Conservation (phyloP, 2,888 invertebrate species). For the Automeris io region DNA sequence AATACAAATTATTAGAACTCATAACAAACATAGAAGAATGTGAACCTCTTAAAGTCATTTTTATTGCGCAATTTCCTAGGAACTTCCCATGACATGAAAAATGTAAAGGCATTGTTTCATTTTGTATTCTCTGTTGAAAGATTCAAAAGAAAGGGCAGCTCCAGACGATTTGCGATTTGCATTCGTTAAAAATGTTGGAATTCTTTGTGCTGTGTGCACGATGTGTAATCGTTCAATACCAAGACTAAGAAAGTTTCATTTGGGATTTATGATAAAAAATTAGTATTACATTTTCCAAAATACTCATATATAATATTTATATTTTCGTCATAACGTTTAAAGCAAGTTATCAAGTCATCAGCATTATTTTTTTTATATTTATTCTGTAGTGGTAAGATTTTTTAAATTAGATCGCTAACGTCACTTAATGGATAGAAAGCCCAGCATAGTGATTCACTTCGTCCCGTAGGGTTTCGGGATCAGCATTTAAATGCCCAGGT, state of each 20-base stretch:
- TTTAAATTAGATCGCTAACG: too few species aligned
- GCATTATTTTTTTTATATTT: too few species aligned
- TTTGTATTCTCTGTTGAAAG: constrained; percentile 60
- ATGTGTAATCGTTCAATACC: constrained; percentile 51
- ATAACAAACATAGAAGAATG: not conserved
- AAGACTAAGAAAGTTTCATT: constrained; percentile 4
- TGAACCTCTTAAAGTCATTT: constrained; percentile 6
- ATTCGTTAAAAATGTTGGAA: constrained; percentile 73
- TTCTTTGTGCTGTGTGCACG: constrained; percentile 66
- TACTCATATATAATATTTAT: too few species aligned
- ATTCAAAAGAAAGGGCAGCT: constrained; percentile 63
- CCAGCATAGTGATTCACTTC: too few species aligned
- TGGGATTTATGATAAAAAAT: too few species aligned
- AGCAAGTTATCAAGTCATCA: too few species aligned
- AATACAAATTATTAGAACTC: not conserved
- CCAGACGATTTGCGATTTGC: constrained; percentile 75
- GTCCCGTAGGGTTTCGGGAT: too few species aligned
- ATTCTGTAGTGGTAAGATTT: too few species aligned
- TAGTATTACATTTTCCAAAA: too few species aligned
- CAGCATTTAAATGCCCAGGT: too few species aligned
- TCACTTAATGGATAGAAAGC: too few species aligned
- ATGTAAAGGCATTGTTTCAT: constrained; percentile 57
- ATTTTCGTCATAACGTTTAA: too few species aligned
- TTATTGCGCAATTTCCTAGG: constrained; percentile 15
- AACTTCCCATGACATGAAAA: constrained; percentile 36